phyloP scores from a whole-genome alignment of 2,797 vertebrate species.

The Macrochelys suwanniensis region DNA sequence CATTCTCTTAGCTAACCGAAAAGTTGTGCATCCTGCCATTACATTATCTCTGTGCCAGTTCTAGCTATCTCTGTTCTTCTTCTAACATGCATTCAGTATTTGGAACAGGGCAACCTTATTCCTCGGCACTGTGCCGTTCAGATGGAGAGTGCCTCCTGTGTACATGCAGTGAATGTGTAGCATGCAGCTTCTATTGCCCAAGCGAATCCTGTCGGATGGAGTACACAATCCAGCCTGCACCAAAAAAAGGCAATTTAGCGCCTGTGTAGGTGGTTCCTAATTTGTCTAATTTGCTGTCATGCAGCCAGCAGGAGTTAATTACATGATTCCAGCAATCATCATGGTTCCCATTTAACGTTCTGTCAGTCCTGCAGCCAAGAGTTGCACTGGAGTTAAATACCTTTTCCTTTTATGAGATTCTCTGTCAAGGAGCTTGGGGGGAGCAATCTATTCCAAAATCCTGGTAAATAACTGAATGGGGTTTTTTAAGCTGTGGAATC shows the following conservation, averaged over 20 bases:
- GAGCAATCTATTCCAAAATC: neutral
- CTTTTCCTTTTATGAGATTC: constrained; percentile 25
- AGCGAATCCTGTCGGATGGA: constrained; percentile 55
- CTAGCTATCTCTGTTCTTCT: constrained; percentile 23
- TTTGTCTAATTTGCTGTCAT: constrained; percentile 65
- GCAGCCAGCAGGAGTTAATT: constrained; percentile 63
- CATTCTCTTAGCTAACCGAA: constrained; percentile 10
- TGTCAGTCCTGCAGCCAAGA: constrained; percentile 39
- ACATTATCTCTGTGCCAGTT: constrained; percentile 15
- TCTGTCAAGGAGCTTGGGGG: no score
- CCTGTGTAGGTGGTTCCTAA: constrained; percentile 68
- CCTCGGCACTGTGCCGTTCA: constrained; percentile 32
- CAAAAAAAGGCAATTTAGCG: constrained; percentile 47
- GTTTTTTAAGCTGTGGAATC: neutral
- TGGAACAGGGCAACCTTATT: constrained; percentile 57
- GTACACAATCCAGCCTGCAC: constrained; percentile 46
- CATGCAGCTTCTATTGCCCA: constrained; percentile 10
- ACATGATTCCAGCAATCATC: constrained; percentile 70
- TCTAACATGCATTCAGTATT: constrained; percentile 25
- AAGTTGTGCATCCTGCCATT: constrained; percentile 16
- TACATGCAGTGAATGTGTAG: constrained; percentile 35
- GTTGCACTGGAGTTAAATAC: constrained; percentile 15
- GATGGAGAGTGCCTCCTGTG: constrained; percentile 35
- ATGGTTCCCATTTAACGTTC: constrained; percentile 40
- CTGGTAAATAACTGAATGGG: neutral